Base-by-base conservation (phyloP, 2,888 invertebrate species). In the Patella ulyssiponensis region DNA sequence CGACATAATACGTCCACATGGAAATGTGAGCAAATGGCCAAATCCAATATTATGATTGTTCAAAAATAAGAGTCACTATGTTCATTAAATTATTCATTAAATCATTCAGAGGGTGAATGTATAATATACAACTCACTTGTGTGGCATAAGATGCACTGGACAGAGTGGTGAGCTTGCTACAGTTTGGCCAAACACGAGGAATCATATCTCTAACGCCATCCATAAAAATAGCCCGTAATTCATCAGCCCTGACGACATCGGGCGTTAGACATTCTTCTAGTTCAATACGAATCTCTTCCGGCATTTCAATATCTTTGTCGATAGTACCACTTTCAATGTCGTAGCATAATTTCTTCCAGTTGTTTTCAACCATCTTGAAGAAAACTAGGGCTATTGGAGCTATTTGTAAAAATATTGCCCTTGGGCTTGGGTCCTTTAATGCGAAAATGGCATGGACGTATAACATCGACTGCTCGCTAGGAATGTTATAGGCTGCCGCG, bases 401-500 rank as follows among this genome's bases (percentile, higher is more conserved):
- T 1, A 81, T 81, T 7, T 80, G 64, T 27, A 83, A 80, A 71
- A 79, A 80, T 20, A 84, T 73, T 74, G 79, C 78, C 20, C 77
- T 73, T 23, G 83, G 76, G 52, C 83, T 80, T 23, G 69, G 53
- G 7, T 80, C 76, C 23, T 74, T 70, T 12, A 84, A 58, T n/a
- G 81, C 81, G 69, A 84, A 84, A 7, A 84, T 73, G 5, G 80
- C 69, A 72, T 79, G 79, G 11, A 83, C 69, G 58, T 84, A 84
- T 52, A 82, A 78, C n/a, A 78, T 73, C 56, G 74, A 72, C 2
- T 73, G 64, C 56, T 81, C 80, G 17, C 78, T 69, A 9, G 64
- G 56, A 2, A 77, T n/a, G 9, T 71, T 53, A 3, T 69, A 64
- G 2, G 77, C 58, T 58, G 69, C 75, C 15, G 56, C 53, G 17